Evolutionary conservation across 2,888 invertebrate species (phyloP).

Genomic region (Napeogenes inachia): DNA sequence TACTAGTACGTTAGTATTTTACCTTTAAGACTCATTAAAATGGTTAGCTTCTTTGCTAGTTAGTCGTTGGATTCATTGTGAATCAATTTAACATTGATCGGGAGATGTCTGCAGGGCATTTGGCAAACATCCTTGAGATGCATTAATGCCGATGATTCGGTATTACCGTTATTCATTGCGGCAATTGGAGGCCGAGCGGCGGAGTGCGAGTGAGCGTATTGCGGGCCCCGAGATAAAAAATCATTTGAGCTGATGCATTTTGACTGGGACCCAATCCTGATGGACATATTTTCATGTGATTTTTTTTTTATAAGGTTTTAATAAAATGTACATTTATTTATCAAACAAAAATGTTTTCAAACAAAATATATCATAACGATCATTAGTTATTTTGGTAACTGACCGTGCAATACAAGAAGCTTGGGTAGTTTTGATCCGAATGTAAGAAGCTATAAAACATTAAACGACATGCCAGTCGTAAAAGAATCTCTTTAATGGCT

Average conservation of each 20-base stretch:
- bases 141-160: slow-evolving; percentile 42
- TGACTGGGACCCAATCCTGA: no score
- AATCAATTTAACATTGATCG: slow-evolving; percentile 4
- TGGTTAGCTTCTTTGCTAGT: no score
- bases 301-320: no score
- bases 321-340: no score
- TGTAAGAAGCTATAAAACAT: slow-evolving; percentile 34
- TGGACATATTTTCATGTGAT: no score
- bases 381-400: no score
- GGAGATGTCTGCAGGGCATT: slow-evolving; percentile 16
- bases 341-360: no score
- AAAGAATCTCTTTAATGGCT: slow-evolving; percentile 43
- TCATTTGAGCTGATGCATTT: neutral
- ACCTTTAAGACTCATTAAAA: no score
- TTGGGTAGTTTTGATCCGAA: slow-evolving; percentile 22
- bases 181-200: slow-evolving; percentile 39
- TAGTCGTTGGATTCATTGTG: no score
- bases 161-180: slow-evolving; percentile 45
- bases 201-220: slow-evolving; percentile 27
- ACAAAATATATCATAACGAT: neutral
- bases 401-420: slow-evolving; percentile 2
- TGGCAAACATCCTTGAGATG: slow-evolving; percentile 44
- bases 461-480: slow-evolving; percentile 38
- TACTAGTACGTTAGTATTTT: no score
- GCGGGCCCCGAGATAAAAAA: neutral